phyloP scores from a whole-genome alignment of 2,797 vertebrate genomes.

The Chelonia mydas region DNA sequence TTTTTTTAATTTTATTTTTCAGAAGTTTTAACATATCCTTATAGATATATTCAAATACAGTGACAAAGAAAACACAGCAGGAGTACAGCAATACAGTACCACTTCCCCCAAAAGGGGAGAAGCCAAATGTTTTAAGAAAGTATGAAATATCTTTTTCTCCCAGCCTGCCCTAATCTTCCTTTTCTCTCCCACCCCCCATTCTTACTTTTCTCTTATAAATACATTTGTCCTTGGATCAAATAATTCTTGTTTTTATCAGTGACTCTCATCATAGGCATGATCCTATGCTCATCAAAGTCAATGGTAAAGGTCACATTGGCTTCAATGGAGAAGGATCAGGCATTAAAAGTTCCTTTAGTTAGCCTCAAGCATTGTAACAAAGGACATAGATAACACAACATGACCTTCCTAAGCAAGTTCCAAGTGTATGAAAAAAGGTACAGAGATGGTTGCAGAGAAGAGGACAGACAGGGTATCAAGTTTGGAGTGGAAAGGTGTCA shows the following conservation, averaged over 20 bases:
- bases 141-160: constrained; percentile 39
- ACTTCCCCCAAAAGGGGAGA: neutral
- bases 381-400: neutral
- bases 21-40: neutral
- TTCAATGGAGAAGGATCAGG: neutral
- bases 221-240: constrained; percentile 33
- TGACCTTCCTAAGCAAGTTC: neutral
- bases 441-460: neutral
- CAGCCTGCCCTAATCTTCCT: constrained; percentile 32
- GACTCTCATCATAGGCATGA: constrained; percentile 3
- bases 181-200: neutral
- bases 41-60: neutral
- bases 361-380: neutral
- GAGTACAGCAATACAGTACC: neutral
- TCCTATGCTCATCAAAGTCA: neutral
- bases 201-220: constrained; percentile 29
- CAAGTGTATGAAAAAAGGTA: neutral
- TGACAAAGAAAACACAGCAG: neutral
- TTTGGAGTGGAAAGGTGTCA: neutral
- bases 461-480: neutral
- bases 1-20: neutral
- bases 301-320: neutral
- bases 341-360: neutral
- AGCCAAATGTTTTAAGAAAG: neutral
- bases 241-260: constrained; percentile 33